A percentile compares a stretch with the other conserved stretches of the same genome.
phyloP scores from a whole-genome alignment of 2,113 vertebrate species.

The Oryzias woworae region DNA sequence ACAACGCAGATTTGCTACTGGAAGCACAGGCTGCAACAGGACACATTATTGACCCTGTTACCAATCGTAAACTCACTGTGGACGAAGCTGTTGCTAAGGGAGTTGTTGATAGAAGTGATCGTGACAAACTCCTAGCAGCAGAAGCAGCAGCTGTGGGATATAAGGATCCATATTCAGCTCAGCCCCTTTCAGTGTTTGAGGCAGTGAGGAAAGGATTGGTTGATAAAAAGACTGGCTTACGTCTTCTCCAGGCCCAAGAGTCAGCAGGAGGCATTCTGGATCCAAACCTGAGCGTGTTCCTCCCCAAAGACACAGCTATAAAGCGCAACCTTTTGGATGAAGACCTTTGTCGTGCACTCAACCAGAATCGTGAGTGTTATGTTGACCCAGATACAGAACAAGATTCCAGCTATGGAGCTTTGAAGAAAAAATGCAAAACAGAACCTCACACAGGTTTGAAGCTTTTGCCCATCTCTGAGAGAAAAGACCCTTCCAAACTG shows the following conservation, averaged over 20 bases:
- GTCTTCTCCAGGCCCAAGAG: constrained; percentile 88
- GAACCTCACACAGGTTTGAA: constrained; percentile 86
- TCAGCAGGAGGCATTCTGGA: constrained; percentile 88
- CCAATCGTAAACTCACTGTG: constrained; percentile 82
- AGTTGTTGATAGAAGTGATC: constrained; percentile 81
- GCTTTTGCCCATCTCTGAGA: constrained; percentile 77
- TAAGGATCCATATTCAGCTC: constrained; percentile 80
- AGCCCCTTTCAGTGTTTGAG: constrained; percentile 82
- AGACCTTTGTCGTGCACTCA: constrained; percentile 80
- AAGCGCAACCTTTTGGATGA: constrained; percentile 85
- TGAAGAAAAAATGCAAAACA: constrained; percentile 85
- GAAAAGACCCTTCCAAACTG: constrained; percentile 82
- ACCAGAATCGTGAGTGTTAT: constrained; percentile 83
- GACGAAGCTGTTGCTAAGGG: constrained; percentile 83
- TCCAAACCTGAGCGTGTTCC: constrained; percentile 86
- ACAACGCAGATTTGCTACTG: constrained; percentile 52
- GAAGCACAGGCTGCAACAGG: constrained; percentile 91
- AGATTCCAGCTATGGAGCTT: constrained; percentile 80
- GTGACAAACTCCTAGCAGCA: constrained; percentile 83
- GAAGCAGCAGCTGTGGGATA: constrained; percentile 86
- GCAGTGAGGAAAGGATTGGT: constrained; percentile 88
- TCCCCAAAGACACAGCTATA: constrained; percentile 86
- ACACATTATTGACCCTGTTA: constrained; percentile 84
- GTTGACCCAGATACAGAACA: constrained; percentile 84
- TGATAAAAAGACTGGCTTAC: constrained; percentile 81